phyloP scores from a whole-genome alignment of 2,888 invertebrate genomes.

The Drosophila buzzatii region DNA sequence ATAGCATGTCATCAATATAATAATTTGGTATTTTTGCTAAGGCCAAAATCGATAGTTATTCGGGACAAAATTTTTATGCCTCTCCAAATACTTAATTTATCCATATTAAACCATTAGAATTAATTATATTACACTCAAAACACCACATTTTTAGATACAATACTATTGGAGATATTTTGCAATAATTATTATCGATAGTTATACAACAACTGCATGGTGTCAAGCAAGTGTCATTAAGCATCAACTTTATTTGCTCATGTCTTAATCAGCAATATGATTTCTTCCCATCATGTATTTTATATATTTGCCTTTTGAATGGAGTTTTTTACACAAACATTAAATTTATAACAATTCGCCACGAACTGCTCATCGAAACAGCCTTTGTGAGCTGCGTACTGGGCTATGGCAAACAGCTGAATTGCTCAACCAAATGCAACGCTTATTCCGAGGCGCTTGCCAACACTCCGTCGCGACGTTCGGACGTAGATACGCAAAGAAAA shows the following conservation, averaged over 20 bases:
- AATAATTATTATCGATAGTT: conserved; percentile 8
- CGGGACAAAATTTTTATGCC: not conserved
- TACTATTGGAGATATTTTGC: not conserved
- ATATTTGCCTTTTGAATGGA: not conserved
- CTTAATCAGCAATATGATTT: not conserved
- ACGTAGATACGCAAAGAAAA: conserved; percentile 58
- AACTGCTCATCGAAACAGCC: not conserved
- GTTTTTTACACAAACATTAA: not conserved
- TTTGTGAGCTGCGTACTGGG: conserved; percentile 15
- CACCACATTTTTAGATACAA: too few species aligned
- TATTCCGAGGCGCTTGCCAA: conserved; percentile 33
- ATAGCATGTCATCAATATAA: not conserved
- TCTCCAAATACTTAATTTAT: not conserved
- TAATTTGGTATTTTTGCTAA: not conserved
- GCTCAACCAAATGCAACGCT: conserved; percentile 49
- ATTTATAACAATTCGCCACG: too few species aligned
- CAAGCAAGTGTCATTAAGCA: not conserved
- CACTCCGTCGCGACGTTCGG: conserved; percentile 60
- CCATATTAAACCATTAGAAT: not conserved
- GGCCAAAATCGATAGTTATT: not conserved
- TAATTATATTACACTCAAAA: too few species aligned
- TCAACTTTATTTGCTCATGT: not conserved
- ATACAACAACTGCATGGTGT: not conserved
- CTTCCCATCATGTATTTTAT: not conserved
- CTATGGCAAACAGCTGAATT: conserved; percentile 48